A percentile compares a stretch with the other conserved stretches of the same genome.
Conservation (phyloP, 2,888 invertebrate genomes). For the Nesidiocoris tenuis region DNA sequence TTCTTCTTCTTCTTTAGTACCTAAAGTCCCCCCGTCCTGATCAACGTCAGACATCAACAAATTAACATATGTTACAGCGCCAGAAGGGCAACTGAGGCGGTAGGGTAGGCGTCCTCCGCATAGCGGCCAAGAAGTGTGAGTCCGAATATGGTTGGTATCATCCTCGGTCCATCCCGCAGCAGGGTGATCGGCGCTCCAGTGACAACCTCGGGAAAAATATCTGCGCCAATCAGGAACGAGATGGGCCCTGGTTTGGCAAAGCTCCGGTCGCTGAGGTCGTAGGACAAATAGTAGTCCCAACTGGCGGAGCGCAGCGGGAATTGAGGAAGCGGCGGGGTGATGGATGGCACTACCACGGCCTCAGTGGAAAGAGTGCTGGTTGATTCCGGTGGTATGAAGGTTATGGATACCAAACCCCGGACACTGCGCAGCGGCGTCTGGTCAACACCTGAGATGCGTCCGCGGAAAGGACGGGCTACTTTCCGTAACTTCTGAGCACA, state of each 20-base stretch:
- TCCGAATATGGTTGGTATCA: constrained; percentile 3
- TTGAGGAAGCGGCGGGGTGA: constrained; percentile 29
- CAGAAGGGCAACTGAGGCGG: neutral
- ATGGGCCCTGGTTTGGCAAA: constrained; percentile 17
- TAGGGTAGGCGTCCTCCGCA: neutral
- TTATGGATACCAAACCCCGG: constrained; percentile 3
- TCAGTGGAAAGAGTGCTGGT: constrained; percentile 6
- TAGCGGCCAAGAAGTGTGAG: neutral
- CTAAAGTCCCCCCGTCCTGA: no score
- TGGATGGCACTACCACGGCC: constrained; percentile 29
- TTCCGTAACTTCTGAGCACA: constrained; percentile 11
- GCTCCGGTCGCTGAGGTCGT: neutral
- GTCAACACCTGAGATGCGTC: constrained; percentile 16
- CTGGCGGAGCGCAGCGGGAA: constrained; percentile 1
- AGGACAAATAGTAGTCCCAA: neutral
- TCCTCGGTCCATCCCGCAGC: neutral
- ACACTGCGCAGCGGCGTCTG: neutral
- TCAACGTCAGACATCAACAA: no score
- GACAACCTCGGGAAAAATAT: constrained; percentile 10
- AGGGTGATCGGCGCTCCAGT: neutral
- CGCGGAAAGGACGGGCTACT: neutral
- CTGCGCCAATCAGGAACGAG: constrained; percentile 14
- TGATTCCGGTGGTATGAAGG: neutral
- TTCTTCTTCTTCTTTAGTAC: no score
- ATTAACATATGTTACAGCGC: no score